Evolutionary conservation across 1,140 invertebrate species (phyloP), one percentile per base, ranked within the genome.

Genomic region (Plodia interpunctella): DNA sequence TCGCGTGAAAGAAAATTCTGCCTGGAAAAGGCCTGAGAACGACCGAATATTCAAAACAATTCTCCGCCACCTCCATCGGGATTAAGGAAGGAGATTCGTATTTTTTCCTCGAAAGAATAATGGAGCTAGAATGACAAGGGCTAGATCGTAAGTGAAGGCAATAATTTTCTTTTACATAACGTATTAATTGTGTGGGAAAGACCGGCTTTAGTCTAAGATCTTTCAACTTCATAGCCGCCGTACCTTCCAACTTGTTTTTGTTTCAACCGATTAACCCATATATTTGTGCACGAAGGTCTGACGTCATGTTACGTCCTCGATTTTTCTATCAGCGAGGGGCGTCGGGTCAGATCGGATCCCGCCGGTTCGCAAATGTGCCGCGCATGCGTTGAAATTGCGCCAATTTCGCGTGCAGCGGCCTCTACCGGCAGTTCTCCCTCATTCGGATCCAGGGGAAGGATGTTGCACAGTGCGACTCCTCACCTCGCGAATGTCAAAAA

Each of bases 231-330:
- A 49, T 15, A n/a, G n/a, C n/a, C n/a, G 35, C 38, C n/a, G 38
- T 44, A 35, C 32, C 52, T 59, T 54, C 30, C 64, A 52, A 65
- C 58, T 70, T 76, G 68, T 72, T 83, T 82, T 82, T 78, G 80
- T 81, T 80, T 75, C 70, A 78, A 79, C 64, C 83, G 78, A 81
- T 80, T 86, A 83, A 86, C 77, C 83, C 81, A 84, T 82, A 87
- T 65, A 64, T 56, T 80, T 82, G 79, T 87, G 76, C 78, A 76
- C 74, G 69, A 74, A 59, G 62, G 72, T 65, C 76, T 88, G 86
- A 88, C 86, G 86, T 88, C 86, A 88, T 74, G 68, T 76, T 78
- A 80, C 80, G 85, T 86, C 83, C 86, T 88, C 83, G 81, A 87
- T 87, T 88, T 88, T 86, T 83, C 75, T 83, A 87, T 86, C 78